Conservation (phyloP, 2,888 invertebrate species). For the Archaeoteleia sp. region DNA sequence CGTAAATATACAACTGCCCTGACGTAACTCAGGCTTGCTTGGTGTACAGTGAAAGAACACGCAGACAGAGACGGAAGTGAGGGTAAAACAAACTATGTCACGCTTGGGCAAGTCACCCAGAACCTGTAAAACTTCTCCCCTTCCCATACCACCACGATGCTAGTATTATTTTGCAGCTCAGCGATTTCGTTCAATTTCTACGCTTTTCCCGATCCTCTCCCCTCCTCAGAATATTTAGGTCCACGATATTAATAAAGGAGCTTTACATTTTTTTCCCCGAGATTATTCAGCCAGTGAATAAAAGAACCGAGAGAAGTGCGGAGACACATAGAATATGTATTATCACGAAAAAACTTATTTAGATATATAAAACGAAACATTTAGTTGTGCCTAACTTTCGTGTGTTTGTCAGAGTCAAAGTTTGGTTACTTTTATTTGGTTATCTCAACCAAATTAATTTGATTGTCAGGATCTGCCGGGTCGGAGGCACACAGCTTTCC, state of each 20-base stretch:
- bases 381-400: too few relatives aligned
- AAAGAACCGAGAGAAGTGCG: too few relatives aligned
- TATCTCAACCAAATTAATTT: too few relatives aligned
- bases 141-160: constrained; percentile 2
- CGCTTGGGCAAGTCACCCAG: constrained; percentile 32
- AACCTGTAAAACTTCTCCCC: constrained; percentile 17
- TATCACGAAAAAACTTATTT: too few relatives aligned
- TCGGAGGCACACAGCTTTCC: too few relatives aligned
- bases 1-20: constrained; percentile 35
- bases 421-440: too few relatives aligned
- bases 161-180: constrained; percentile 11
- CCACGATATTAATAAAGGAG: constrained; percentile 5
- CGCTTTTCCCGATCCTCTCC: neutral
- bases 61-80: constrained; percentile 10
- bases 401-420: too few relatives aligned
- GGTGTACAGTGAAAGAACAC: constrained; percentile 29
- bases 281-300: too few relatives aligned
- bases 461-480: too few relatives aligned
- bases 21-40: constrained; percentile 30
- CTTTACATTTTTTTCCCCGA: too few relatives aligned
- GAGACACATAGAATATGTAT: too few relatives aligned
- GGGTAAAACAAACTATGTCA: constrained; percentile 28
- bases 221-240: constrained; percentile 1
- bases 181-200: constrained; percentile 2
- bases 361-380: too few relatives aligned